phyloP scores from a whole-genome alignment of 2,797 vertebrate species.

The Myiothlypis coronata region DNA sequence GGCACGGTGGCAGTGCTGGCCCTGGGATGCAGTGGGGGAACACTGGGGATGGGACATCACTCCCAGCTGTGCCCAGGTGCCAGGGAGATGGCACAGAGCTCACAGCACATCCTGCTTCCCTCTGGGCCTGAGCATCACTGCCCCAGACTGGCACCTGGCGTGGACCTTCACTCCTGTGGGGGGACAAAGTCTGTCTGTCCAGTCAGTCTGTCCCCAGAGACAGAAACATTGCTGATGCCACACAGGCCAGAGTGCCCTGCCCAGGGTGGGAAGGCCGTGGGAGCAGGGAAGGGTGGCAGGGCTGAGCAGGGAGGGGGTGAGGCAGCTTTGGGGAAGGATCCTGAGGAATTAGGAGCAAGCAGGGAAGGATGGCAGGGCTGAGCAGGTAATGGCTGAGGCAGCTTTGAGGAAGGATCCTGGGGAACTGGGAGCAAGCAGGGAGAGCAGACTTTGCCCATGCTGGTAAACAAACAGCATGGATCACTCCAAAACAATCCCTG shows the following conservation, averaged over 20 bases:
- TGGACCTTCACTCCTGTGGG: accelerated
- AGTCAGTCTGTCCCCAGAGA: not conserved
- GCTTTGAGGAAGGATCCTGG: not conserved
- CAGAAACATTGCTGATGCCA: not conserved
- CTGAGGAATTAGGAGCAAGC: not conserved
- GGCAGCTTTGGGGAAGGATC: not conserved
- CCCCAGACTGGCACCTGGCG: not conserved
- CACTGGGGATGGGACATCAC: not conserved
- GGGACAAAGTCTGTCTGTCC: not conserved
- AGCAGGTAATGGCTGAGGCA: not conserved
- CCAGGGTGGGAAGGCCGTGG: not conserved
- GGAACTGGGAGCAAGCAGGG: not conserved
- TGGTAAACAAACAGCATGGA: slow-evolving; percentile 14
- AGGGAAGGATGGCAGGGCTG: not conserved
- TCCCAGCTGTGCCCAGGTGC: not conserved
- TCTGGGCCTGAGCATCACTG: not conserved
- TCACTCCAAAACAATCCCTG: slow-evolving; percentile 7
- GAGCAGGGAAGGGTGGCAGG: not conserved
- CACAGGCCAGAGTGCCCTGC: accelerated
- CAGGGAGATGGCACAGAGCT: not conserved
- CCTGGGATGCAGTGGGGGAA: not conserved
- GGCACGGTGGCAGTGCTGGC: not conserved
- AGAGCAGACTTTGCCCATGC: slow-evolving; percentile 34
- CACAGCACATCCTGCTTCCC: not conserved
- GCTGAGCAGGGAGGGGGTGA: not conserved